A percentile compares a stretch with the other conserved stretches of the same genome.
phyloP scores from a whole-genome alignment of 1,140 invertebrate species.

The Panagrolaimus sp. region DNA sequence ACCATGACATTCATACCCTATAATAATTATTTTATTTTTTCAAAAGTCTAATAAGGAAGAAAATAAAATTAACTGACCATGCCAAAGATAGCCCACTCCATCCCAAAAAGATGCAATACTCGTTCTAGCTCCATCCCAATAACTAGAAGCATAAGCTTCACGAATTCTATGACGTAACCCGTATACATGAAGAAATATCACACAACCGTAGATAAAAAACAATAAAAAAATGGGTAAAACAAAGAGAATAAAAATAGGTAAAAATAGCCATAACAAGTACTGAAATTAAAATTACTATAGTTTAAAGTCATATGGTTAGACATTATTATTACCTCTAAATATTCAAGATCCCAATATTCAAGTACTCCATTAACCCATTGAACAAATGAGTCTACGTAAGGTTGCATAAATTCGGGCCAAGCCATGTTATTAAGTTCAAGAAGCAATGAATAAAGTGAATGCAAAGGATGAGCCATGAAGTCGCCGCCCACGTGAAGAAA shows the following conservation, averaged over 20 bases:
- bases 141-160: slow-evolving; percentile 55
- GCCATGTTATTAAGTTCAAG: slow-evolving; percentile 23
- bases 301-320: not conserved
- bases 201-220: slow-evolving; percentile 57
- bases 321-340: slow-evolving; percentile 46
- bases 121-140: slow-evolving; percentile 55
- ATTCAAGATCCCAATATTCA: slow-evolving; percentile 54
- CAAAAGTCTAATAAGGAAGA: not conserved
- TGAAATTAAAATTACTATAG: slow-evolving; percentile 23
- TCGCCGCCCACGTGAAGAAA: not conserved
- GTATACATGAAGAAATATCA: slow-evolving; percentile 57
- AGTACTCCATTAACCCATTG: slow-evolving; percentile 49
- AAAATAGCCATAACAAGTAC: slow-evolving; percentile 56
- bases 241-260: slow-evolving; percentile 55
- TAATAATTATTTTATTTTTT: slow-evolving; percentile 17
- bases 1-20: slow-evolving; percentile 85
- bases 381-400: slow-evolving; percentile 44
- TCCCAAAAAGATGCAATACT: slow-evolving; percentile 58
- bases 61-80: slow-evolving; percentile 36
- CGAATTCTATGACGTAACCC: slow-evolving; percentile 49
- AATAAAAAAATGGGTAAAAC: slow-evolving; percentile 51
- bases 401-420: slow-evolving; percentile 44
- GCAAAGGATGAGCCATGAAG: slow-evolving; percentile 9
- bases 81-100: slow-evolving; percentile 53
- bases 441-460: not conserved